Base-by-base conservation (phyloP, 2,888 invertebrate genomes). In the Spilarctia lutea region DNA sequence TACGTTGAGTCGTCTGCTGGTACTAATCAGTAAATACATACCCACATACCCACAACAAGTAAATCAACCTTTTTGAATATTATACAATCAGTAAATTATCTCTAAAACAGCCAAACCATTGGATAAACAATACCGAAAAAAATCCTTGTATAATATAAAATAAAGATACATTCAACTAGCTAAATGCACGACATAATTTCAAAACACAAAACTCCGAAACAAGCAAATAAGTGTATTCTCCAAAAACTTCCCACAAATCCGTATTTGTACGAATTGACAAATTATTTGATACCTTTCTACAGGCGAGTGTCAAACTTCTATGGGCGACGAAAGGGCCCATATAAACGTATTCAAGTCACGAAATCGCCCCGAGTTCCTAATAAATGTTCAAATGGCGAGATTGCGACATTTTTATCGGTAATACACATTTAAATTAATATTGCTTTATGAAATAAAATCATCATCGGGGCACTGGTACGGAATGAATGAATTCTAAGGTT, bases 341-440 rank as follows among this genome's bases (percentile, higher is more conserved):
- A 48, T 27, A 65, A 60, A 66, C 68, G 52, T 68, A 84, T 80
- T 83, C 83, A 7, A 18, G 75, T 75, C 83, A 84, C 83, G 83
- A 69, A 78, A 75, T 56, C 76, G 68, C 30, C 68, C 35, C 71
- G 52, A 65, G 65, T 71, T 77, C 77, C 68, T 83, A 79, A 81
- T 84, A 81, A 84, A 80, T 75, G 84, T 63, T 70, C 35, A 39
- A 74, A 72, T 52, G 68, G 71, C 77, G 74, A 74, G 75, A 81
- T 84, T 78, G 78, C 71, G 73, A 74, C 73, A 65, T 80, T 84
- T 82, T 84, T 80, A 79, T 83, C 77, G 76, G 73, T 77, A 83
- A 84, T 84, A 76, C 77, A 81, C 79, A 80, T 76, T 84, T 76
- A 84, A 84, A 83, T 83, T 83, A 84, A 83, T 84, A 83, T 84